phyloP scores from a whole-genome alignment of 2,888 invertebrate genomes.

The Perizoma flavofasciatum region DNA sequence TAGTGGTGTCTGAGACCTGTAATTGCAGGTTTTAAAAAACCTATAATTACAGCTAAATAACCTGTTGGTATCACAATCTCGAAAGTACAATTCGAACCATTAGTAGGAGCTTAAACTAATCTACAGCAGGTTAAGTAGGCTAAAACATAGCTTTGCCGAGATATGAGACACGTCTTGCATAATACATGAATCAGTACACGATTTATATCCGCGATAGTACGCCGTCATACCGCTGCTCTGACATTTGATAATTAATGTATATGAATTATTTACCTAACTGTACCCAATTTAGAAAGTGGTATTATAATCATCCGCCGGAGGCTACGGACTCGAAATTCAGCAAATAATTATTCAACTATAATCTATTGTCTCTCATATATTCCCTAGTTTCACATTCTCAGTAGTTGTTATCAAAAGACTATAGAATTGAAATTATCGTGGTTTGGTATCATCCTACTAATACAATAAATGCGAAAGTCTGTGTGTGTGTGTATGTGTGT shows the following conservation, averaged over 20 bases:
- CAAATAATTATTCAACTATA: neutral
- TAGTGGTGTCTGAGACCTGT: too few relatives aligned
- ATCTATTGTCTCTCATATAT: too few relatives aligned
- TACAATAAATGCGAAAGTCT: too few relatives aligned
- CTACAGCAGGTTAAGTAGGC: slow-evolving; percentile 58
- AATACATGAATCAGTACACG: slow-evolving; percentile 64
- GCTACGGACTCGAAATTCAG: neutral
- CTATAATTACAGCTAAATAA: too few relatives aligned
- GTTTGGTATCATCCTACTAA: too few relatives aligned
- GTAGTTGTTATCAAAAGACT: too few relatives aligned
- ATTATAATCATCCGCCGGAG: slow-evolving; percentile 16
- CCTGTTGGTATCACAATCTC: neutral
- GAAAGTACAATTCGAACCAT: neutral
- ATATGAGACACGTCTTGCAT: slow-evolving; percentile 71
- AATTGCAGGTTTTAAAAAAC: too few relatives aligned
- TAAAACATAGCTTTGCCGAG: slow-evolving; percentile 62
- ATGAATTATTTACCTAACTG: slow-evolving; percentile 21
- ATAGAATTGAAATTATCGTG: too few relatives aligned
- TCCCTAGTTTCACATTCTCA: too few relatives aligned
- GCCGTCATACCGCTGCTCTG: slow-evolving; percentile 41
- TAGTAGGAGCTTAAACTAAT: slow-evolving; percentile 53
- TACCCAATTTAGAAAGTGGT: neutral
- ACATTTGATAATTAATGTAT: slow-evolving; percentile 41
- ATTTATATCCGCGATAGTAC: slow-evolving; percentile 54
- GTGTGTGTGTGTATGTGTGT: too few relatives aligned